Percentiles rank a stretch among this genome's conserved stretches.
These are phyloP conservation scores for Habropoda laboriosa DNA, from an alignment of 1,140 invertebrate genomes.

Conservation along the genomic window DNA sequence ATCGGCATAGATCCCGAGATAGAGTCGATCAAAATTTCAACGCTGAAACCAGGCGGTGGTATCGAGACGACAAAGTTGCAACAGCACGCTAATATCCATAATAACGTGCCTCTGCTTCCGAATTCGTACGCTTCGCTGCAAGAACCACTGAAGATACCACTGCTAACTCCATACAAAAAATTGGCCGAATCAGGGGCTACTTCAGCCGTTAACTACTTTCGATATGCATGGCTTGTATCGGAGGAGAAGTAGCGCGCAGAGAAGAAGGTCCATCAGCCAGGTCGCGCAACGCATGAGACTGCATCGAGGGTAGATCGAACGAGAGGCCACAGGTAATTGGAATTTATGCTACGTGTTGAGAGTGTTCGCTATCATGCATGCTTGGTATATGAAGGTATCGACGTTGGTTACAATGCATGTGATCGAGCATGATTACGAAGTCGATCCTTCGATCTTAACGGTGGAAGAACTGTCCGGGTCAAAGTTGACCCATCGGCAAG, in stretches of 20 bases:
- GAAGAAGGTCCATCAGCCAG: conserved; percentile 19
- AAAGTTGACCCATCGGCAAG: no score
- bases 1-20: conserved; percentile 42
- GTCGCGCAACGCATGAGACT: not conserved
- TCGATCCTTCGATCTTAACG: no score
- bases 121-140: conserved; percentile 4
- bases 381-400: no score
- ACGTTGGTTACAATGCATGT: no score
- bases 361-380: not conserved
- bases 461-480: no score
- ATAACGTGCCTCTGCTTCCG: not conserved
- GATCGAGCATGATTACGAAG: no score
- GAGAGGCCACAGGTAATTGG: conserved; percentile 23
- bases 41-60: not conserved
- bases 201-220: conserved; percentile 12
- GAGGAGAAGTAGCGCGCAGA: conserved; percentile 35
- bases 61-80: conserved; percentile 41
- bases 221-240: not conserved
- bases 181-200: conserved; percentile 39
- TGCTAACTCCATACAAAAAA: conserved; percentile 39
- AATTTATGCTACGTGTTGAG: not conserved
- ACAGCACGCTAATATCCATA: conserved; percentile 20
- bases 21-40: conserved; percentile 36
- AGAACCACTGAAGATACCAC: conserved; percentile 50
- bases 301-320: conserved; percentile 1